A percentile compares a stretch with the other conserved stretches of the same genome.
Conservation (phyloP, 1,140 invertebrate species). For the Zaprionus capensis region DNA sequence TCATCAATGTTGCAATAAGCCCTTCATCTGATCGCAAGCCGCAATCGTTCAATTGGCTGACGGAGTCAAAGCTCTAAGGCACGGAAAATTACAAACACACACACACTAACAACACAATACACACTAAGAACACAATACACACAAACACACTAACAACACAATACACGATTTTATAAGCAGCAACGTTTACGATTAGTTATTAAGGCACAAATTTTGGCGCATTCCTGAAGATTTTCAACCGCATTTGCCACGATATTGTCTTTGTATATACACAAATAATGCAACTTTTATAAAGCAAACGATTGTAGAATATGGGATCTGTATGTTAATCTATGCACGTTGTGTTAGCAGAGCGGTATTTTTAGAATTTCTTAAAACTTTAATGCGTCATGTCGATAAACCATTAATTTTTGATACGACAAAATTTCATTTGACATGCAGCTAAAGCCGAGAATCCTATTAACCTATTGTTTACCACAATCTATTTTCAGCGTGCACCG, state of each 20-base stretch:
- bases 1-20: slow-evolving; percentile 96
- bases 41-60: slow-evolving; percentile 96
- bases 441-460: neutral
- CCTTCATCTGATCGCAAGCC: slow-evolving; percentile 94
- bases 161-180: slow-evolving; percentile 42
- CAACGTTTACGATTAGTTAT: slow-evolving; percentile 53
- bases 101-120: neutral
- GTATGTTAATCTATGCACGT: slow-evolving; percentile 7
- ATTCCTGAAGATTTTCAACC: slow-evolving; percentile 69
- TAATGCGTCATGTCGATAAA: neutral
- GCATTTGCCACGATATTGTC: slow-evolving; percentile 75
- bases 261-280: slow-evolving; percentile 75
- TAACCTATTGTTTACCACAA: neutral
- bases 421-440: neutral
- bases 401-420: neutral
- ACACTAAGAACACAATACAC: neutral
- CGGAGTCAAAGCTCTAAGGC: slow-evolving; percentile 93
- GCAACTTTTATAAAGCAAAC: slow-evolving; percentile 49
- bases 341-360: neutral
- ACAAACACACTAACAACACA: neutral
- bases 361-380: neutral
- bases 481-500: neutral
- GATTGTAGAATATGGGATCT: slow-evolving; percentile 30
- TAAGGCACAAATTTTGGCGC: slow-evolving; percentile 73
- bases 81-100: slow-evolving; percentile 6